Conservation (phyloP, 2,888 invertebrate species). For the Sabatieria punctata region DNA sequence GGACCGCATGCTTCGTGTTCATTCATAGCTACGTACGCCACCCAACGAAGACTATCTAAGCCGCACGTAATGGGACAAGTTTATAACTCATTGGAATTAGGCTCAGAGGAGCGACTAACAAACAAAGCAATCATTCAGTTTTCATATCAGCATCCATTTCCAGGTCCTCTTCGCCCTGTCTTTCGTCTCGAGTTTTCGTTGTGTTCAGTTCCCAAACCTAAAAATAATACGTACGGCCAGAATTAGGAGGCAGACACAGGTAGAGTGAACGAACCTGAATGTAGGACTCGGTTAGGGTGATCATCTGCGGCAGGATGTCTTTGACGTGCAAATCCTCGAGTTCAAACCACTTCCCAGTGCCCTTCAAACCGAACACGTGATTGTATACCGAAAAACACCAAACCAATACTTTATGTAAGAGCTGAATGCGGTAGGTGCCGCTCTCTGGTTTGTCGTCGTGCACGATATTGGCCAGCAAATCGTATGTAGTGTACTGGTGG, state of each 20-base stretch:
- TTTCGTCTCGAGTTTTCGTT: slow-evolving; percentile 23
- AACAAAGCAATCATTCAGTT: too few relatives aligned
- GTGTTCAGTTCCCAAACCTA: slow-evolving; percentile 27
- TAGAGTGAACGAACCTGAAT: slow-evolving; percentile 51
- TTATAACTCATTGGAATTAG: too few relatives aligned
- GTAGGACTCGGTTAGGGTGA: slow-evolving; percentile 93
- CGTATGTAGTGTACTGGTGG: slow-evolving; percentile 68
- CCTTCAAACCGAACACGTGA: slow-evolving; percentile 33
- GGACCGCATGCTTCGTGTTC: too few relatives aligned
- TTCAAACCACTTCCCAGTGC: slow-evolving; percentile 69
- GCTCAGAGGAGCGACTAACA: too few relatives aligned
- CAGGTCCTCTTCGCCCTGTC: slow-evolving; percentile 11
- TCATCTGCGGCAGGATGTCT: slow-evolving; percentile 97
- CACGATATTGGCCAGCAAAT: slow-evolving; percentile 93
- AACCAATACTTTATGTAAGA: not conserved
- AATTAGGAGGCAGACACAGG: not conserved
- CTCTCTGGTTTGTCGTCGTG: slow-evolving; percentile 79
- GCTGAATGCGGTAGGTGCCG: slow-evolving; percentile 79
- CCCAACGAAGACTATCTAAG: too few relatives aligned
- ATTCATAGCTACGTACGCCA: too few relatives aligned
- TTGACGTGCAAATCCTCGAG: slow-evolving; percentile 91
- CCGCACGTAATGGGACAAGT: too few relatives aligned
- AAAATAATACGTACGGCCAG: not conserved
- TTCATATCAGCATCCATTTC: not conserved
- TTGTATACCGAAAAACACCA: not conserved